Conservation (phyloP, 2,113 vertebrate genomes). For the Atractosteus spatula region DNA sequence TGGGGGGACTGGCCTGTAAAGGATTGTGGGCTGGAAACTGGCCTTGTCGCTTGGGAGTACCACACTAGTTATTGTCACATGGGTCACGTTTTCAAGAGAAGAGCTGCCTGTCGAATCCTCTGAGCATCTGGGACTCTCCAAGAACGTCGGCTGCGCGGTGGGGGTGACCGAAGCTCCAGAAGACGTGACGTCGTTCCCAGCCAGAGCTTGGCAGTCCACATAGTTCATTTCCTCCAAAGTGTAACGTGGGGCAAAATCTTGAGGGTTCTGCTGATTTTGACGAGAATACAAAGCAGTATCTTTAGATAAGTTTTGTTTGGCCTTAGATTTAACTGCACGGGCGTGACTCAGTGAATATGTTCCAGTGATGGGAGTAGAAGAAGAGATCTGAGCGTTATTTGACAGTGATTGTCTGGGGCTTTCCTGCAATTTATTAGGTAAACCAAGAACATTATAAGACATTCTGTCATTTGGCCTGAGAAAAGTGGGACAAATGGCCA, state of each 20-base stretch:
- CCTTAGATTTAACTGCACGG: no score
- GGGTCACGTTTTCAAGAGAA: conserved; percentile 21
- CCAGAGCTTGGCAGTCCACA: conserved; percentile 55
- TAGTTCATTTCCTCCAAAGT: conserved; percentile 55
- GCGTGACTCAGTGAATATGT: no score
- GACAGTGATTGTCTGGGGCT: no score
- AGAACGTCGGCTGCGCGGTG: conserved; percentile 28
- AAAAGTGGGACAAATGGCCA: conserved; percentile 58
- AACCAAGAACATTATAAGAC: no score
- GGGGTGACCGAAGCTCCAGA: conserved; percentile 12
- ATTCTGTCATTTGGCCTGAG: conserved; percentile 42
- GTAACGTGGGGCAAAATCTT: conserved; percentile 25
- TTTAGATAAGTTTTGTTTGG: no score
- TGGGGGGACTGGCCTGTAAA: background rate
- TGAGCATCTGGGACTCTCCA: conserved; percentile 31
- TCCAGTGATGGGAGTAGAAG: no score
- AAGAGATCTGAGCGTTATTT: no score
- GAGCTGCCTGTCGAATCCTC: conserved; percentile 36
- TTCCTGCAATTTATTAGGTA: no score
- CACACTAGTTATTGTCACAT: conserved; percentile 24
- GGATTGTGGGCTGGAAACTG: conserved; percentile 19
- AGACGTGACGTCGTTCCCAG: conserved; percentile 27
- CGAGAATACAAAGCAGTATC: no score
- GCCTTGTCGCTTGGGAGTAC: conserved; percentile 38
- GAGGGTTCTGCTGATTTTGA: background rate